A percentile compares a stretch with the other conserved stretches of the same genome.
Evolutionary conservation across 2,113 vertebrate genomes (phyloP).

Genomic region (Pholis gunnellus): DNA sequence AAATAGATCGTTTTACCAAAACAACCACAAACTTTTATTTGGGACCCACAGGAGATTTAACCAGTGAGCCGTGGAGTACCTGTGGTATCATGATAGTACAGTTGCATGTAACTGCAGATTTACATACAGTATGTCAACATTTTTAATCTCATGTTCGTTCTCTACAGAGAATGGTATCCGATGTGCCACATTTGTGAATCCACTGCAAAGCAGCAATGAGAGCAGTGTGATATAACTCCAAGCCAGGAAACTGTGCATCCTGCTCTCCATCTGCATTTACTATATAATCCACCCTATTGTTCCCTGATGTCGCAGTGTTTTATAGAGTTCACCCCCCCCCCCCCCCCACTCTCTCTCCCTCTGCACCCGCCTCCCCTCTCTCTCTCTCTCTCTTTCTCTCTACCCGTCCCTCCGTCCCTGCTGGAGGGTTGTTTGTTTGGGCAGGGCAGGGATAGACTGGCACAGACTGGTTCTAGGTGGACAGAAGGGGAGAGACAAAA

Average conservation of each 20-base stretch:
- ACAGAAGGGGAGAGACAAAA: slow-evolving; percentile 36
- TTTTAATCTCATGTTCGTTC: neutral
- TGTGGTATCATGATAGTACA: neutral
- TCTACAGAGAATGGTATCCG: neutral
- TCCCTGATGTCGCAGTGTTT: slow-evolving; percentile 19
- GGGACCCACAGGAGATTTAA: neutral
- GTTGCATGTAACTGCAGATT: neutral
- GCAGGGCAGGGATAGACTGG: slow-evolving; percentile 79
- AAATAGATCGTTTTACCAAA: neutral
- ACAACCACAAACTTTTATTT: neutral
- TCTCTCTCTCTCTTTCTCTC: slow-evolving; percentile 23
- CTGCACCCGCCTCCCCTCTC: slow-evolving; percentile 18
- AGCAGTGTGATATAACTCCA: slow-evolving; percentile 2
- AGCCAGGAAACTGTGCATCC: slow-evolving; percentile 20
- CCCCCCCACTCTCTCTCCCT: neutral
- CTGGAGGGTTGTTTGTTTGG: slow-evolving; percentile 71
- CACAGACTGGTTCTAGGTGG: slow-evolving; percentile 85
- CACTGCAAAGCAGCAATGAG: neutral
- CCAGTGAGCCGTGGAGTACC: neutral
- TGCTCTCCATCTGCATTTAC: slow-evolving; percentile 1
- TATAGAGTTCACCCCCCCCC: neutral
- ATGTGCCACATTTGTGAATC: neutral
- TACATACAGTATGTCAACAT: neutral
- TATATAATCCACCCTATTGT: slow-evolving; percentile 39
- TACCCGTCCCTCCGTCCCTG: slow-evolving; percentile 38